These are phyloP conservation scores for Tachycineta bicolor DNA, from an alignment of 2,113 vertebrate genomes.

Conservation along the genomic window DNA sequence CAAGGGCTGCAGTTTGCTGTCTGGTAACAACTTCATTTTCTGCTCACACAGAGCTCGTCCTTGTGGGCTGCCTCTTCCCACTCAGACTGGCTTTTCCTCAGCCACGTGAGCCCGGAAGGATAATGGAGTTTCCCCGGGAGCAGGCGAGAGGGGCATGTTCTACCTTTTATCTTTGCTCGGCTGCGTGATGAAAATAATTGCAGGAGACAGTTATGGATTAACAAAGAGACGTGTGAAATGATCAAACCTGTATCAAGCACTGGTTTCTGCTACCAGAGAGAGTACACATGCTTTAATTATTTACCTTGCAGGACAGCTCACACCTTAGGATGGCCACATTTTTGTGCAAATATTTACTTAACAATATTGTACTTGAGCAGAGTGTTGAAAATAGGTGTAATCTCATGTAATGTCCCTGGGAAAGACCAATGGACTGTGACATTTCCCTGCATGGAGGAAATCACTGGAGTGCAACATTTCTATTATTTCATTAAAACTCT, in stretches of 20 bases:
- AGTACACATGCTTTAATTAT: constrained; percentile 77
- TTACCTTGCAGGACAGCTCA: constrained; percentile 71
- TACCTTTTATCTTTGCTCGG: constrained; percentile 82
- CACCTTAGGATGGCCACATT: constrained; percentile 64
- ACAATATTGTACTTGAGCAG: constrained; percentile 72
- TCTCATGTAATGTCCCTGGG: constrained; percentile 55
- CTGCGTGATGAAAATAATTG: constrained; percentile 79
- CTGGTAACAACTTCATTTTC: constrained; percentile 84
- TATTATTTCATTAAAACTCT: constrained; percentile 67
- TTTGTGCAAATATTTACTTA: constrained; percentile 82
- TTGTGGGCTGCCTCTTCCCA: constrained; percentile 61
- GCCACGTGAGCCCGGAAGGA: constrained; percentile 72
- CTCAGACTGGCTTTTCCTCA: constrained; percentile 34
- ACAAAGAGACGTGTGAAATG: constrained; percentile 78
- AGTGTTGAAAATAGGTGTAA: constrained; percentile 72
- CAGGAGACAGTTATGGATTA: constrained; percentile 85
- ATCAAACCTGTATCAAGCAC: constrained; percentile 78
- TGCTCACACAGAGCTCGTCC: constrained; percentile 72
- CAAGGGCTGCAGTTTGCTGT: constrained; percentile 77
- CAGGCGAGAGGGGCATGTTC: constrained; percentile 63
- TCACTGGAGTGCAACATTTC: constrained; percentile 8
- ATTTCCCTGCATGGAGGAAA: constrained; percentile 49
- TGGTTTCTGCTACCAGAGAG: constrained; percentile 63
- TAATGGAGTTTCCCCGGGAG: constrained; percentile 79
- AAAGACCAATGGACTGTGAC: constrained; percentile 62